Conservation (phyloP, 2,113 vertebrate species). For the Pelusios castaneus region DNA sequence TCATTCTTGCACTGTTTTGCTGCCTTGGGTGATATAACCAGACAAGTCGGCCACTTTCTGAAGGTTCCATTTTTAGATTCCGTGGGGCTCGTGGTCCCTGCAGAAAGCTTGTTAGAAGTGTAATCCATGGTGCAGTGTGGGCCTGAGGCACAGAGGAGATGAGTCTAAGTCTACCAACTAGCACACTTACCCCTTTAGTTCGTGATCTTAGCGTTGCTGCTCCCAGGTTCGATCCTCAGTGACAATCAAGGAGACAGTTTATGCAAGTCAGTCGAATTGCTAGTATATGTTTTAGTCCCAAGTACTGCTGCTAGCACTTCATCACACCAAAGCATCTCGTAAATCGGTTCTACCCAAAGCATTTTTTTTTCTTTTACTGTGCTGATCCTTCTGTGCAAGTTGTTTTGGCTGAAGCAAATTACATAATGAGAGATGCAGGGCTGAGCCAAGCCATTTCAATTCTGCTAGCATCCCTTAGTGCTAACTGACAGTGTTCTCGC, state of each 20-base stretch:
- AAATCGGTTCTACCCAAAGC: not conserved
- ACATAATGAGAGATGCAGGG: not conserved
- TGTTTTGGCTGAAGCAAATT: not conserved
- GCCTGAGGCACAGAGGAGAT: not conserved
- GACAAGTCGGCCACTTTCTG: fast-evolving
- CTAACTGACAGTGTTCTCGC: not conserved
- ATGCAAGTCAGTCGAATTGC: not conserved
- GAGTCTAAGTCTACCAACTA: not conserved
- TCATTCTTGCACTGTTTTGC: not conserved
- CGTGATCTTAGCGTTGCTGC: not conserved
- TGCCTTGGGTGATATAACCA: not conserved
- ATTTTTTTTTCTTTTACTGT: fast-evolving
- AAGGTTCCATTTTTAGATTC: not conserved
- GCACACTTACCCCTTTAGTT: not conserved
- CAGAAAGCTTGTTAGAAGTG: not conserved
- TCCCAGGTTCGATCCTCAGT: not conserved
- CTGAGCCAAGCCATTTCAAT: not conserved
- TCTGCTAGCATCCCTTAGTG: not conserved
- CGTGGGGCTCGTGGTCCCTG: not conserved
- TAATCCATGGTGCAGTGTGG: not conserved
- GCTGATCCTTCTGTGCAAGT: not conserved
- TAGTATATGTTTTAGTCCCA: not conserved
- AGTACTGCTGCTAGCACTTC: not conserved
- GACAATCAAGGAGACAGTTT: not conserved
- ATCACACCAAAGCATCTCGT: not conserved